Conservation (phyloP, 2,113 vertebrate genomes). For the Takifugu flavidus region DNA sequence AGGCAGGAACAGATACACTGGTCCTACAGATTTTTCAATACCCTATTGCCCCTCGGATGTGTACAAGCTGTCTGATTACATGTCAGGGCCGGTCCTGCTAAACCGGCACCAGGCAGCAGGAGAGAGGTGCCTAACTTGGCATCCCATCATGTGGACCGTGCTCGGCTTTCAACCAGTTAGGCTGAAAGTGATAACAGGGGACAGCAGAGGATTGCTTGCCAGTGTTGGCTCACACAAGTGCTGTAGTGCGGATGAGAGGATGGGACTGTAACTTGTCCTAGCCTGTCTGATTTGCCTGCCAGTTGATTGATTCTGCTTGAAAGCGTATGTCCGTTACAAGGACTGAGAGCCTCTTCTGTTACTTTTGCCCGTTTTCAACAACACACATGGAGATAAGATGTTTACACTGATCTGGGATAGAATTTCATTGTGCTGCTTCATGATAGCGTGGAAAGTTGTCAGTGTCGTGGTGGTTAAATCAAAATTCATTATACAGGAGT, state of each 20-base stretch:
- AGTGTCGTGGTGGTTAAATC: no score
- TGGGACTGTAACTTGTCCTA: slow-evolving; percentile 12
- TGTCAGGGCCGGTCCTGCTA: slow-evolving; percentile 61
- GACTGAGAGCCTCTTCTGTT: not conserved
- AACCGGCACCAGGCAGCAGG: slow-evolving; percentile 22
- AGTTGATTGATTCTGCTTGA: slow-evolving; percentile 31
- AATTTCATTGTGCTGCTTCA: not conserved
- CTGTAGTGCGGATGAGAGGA: slow-evolving; percentile 26
- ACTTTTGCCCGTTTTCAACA: not conserved
- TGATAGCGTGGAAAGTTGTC: no score
- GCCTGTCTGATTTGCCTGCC: slow-evolving; percentile 35
- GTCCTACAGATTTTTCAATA: slow-evolving; percentile 15
- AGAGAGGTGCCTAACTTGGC: slow-evolving; percentile 15
- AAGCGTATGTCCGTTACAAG: slow-evolving; percentile 1
- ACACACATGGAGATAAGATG: no score
- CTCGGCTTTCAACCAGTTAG: slow-evolving; percentile 36
- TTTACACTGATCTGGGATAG: no score
- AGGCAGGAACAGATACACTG: slow-evolving; percentile 16
- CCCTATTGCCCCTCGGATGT: slow-evolving; percentile 22
- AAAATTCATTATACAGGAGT: no score
- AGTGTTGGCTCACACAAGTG: slow-evolving; percentile 24
- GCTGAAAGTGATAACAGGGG: slow-evolving; percentile 40
- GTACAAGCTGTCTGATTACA: slow-evolving; percentile 54
- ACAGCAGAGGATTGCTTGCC: slow-evolving; percentile 51
- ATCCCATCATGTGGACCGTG: slow-evolving; percentile 32